phyloP scores from a whole-genome alignment of 2,888 invertebrate species.

The Caenorhabditis macrosperma region DNA sequence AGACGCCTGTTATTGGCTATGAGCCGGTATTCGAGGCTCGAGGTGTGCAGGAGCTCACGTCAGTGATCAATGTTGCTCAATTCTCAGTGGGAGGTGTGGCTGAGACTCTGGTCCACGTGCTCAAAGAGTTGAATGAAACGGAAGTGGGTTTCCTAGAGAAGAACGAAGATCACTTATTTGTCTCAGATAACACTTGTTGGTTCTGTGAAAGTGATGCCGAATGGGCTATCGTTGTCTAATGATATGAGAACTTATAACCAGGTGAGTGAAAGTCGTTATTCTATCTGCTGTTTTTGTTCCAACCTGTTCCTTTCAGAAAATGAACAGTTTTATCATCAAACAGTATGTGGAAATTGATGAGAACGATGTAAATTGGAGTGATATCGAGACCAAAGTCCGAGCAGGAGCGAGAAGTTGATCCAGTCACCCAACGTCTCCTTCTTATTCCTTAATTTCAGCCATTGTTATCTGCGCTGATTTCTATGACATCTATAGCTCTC shows the following conservation, averaged over 20 bases:
- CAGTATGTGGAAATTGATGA: conserved; percentile 41
- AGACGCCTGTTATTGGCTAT: conserved; percentile 42
- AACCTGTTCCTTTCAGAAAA: conserved; percentile 20
- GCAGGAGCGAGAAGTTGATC: conserved; percentile 17
- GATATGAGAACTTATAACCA: conserved; percentile 39
- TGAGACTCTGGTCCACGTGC: conserved; percentile 26
- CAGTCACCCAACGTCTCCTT: too few relatives aligned
- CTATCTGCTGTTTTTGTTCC: too few relatives aligned
- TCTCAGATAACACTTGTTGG: conserved; percentile 42
- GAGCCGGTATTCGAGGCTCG: conserved; percentile 26
- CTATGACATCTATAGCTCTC: conserved; percentile 28
- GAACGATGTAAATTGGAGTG: conserved; percentile 22
- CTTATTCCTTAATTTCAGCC: conserved; percentile 24
- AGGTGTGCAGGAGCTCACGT: conserved; percentile 35
- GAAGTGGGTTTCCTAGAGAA: conserved; percentile 21
- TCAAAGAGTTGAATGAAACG: conserved; percentile 27
- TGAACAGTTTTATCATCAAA: conserved; percentile 30
- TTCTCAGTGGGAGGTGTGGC: conserved; percentile 46
- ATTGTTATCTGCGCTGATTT: conserved; percentile 52
- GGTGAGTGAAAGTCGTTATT: neutral
- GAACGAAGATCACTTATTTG: neutral
- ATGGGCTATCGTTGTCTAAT: conserved; percentile 25
- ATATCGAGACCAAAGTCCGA: neutral
- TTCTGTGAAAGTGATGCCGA: conserved; percentile 22
- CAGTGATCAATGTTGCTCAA: conserved; percentile 47